A percentile compares a stretch with the other conserved stretches of the same genome.
Evolutionary conservation across 2,888 invertebrate species (phyloP).

Genomic region (Pyrochroa serraticornis): DNA sequence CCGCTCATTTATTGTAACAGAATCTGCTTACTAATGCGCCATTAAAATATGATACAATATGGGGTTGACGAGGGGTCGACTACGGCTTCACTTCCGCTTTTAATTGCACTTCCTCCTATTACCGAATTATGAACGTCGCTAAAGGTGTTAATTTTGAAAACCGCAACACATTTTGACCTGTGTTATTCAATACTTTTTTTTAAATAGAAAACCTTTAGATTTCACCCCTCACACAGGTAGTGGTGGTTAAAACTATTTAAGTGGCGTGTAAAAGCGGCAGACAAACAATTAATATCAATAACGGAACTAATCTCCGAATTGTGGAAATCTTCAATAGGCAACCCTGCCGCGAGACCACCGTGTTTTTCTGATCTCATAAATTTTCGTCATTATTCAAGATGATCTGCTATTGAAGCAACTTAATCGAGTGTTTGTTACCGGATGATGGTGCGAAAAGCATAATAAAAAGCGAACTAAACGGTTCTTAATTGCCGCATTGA

Average conservation of each 20-base stretch:
- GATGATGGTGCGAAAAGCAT: slow-evolving; percentile 22
- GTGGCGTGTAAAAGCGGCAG: too few relatives aligned
- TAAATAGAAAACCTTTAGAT: too few relatives aligned
- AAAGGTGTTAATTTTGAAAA: neutral
- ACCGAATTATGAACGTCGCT: neutral
- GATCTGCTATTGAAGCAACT: slow-evolving; percentile 6
- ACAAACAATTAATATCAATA: too few relatives aligned
- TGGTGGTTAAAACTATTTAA: too few relatives aligned
- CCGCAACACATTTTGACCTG: too few relatives aligned
- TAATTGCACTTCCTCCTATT: neutral
- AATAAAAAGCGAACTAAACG: slow-evolving; percentile 26
- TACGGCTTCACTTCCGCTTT: too few relatives aligned
- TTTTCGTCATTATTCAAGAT: slow-evolving; percentile 6
- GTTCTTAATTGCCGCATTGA: slow-evolving; percentile 29
- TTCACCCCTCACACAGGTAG: too few relatives aligned
- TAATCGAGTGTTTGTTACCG: slow-evolving; percentile 26
- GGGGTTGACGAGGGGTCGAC: too few relatives aligned
- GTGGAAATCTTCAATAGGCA: neutral
- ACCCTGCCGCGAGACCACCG: slow-evolving; percentile 9
- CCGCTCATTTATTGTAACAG: neutral
- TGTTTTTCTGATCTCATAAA: neutral
- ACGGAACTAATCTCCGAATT: too few relatives aligned
- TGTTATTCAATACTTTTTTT: too few relatives aligned
- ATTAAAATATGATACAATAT: too few relatives aligned
- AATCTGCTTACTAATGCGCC: too few relatives aligned